Evolutionary conservation across 2,113 vertebrate genomes (phyloP).

Genomic region (Ammodytes dubius): DNA sequence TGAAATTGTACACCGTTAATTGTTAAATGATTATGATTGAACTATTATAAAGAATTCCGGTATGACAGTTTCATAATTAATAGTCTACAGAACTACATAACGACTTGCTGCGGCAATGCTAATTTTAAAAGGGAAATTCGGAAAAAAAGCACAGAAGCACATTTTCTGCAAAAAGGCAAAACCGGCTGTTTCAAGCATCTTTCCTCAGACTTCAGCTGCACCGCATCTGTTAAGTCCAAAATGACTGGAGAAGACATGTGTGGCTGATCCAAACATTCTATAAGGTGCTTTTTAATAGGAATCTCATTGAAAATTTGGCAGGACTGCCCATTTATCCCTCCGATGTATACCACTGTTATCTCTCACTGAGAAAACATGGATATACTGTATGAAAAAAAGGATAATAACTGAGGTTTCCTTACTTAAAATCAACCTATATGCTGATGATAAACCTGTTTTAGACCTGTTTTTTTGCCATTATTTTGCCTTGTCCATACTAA

Average conservation of each 20-base stretch:
- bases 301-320: not conserved
- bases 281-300: not conserved
- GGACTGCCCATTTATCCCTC: not conserved
- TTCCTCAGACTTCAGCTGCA: not conserved
- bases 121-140: not conserved
- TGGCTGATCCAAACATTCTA: not conserved
- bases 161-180: not conserved
- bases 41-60: not conserved
- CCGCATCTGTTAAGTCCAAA: not conserved
- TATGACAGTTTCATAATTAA: not conserved
- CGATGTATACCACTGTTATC: not conserved
- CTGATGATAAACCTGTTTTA: conserved; percentile 3
- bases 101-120: not conserved
- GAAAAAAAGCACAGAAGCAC: too few relatives aligned
- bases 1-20: not conserved
- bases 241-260: not conserved
- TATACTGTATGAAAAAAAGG: too few relatives aligned
- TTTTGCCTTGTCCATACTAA: too few relatives aligned
- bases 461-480: too few relatives aligned
- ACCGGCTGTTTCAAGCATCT: not conserved
- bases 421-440: not conserved
- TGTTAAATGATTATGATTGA: too few relatives aligned
- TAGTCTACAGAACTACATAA: not conserved
- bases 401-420: not conserved
- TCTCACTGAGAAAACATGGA: not conserved